A percentile compares a stretch with the other conserved stretches of the same genome.
Conservation (phyloP, 2,797 vertebrate species). For the Uromys caudimaculatus region DNA sequence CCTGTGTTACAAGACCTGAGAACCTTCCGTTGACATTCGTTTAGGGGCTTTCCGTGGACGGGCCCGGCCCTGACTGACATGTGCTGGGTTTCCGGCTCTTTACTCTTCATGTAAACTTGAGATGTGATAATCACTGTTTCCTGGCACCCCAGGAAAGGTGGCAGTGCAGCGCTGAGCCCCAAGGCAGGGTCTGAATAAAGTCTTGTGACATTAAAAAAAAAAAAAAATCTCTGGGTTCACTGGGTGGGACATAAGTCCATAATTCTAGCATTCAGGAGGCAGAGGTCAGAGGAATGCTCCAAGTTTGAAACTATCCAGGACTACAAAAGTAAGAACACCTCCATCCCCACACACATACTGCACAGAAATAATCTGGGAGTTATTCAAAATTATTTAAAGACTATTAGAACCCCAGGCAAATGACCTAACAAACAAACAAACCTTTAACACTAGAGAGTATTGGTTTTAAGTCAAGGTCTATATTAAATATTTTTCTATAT, state of each 20-base stretch:
- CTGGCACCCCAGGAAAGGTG: not conserved
- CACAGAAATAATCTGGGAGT: not conserved
- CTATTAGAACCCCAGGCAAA: not conserved
- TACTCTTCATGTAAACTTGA: not conserved
- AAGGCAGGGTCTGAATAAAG: slow-evolving; percentile 35
- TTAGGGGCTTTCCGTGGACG: slow-evolving; percentile 25
- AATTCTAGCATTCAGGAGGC: not conserved
- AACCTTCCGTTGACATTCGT: slow-evolving; percentile 27
- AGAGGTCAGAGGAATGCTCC: not conserved
- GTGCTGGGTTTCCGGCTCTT: not conserved
- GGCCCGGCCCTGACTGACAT: not conserved
- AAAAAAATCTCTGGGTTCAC: not conserved
- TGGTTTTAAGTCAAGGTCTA: not conserved
- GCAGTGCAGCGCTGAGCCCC: not conserved
- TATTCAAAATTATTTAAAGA: slow-evolving; percentile 3
- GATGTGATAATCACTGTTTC: not conserved
- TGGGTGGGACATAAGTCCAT: not conserved
- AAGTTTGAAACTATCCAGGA: not conserved
- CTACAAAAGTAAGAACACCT: not conserved
- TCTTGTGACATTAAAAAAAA: not conserved
- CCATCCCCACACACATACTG: not conserved
- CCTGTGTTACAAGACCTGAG: not conserved
- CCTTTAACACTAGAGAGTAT: not conserved
- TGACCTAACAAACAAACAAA: not conserved
- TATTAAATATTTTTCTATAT: not conserved